Conservation (phyloP, 2,113 vertebrate genomes). For the Ammodytes dubius region DNA sequence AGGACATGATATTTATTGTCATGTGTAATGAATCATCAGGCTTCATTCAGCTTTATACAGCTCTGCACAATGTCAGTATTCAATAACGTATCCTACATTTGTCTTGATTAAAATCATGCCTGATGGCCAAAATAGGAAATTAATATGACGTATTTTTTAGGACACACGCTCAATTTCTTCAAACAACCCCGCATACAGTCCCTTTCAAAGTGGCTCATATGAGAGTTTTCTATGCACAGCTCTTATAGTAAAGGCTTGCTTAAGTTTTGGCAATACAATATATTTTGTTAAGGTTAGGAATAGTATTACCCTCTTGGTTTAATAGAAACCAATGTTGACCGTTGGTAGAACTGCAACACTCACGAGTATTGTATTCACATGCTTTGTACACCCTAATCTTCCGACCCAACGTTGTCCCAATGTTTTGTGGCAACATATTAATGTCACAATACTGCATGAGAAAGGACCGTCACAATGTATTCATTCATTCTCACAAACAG, state of each 20-base stretch:
- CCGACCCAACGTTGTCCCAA: slow-evolving; percentile 1
- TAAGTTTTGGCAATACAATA: slow-evolving; percentile 17
- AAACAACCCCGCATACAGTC: not conserved
- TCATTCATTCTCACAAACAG: slow-evolving; percentile 20
- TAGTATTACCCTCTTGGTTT: slow-evolving; percentile 22
- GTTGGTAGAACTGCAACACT: slow-evolving; percentile 27
- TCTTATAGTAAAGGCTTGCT: slow-evolving; percentile 16
- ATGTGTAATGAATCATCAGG: slow-evolving; percentile 54
- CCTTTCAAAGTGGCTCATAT: slow-evolving; percentile 25
- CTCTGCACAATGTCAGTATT: slow-evolving; percentile 27
- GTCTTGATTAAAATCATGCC: slow-evolving; percentile 38
- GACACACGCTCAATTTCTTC: not conserved
- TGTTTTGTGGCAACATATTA: slow-evolving; percentile 23
- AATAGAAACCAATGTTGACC: slow-evolving; percentile 48
- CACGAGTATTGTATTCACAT: slow-evolving; percentile 18
- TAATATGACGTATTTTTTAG: slow-evolving; percentile 11
- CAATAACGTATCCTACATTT: slow-evolving; percentile 19
- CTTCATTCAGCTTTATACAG: slow-evolving; percentile 19
- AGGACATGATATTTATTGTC: slow-evolving; percentile 60
- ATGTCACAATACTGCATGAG: slow-evolving; percentile 16
- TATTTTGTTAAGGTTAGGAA: slow-evolving; percentile 25
- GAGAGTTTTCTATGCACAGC: slow-evolving; percentile 27
- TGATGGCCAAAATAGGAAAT: not conserved
- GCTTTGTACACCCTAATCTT: slow-evolving; percentile 32
- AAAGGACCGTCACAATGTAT: slow-evolving; percentile 5